Evolutionary conservation across 2,888 invertebrate species (phyloP), one percentile per base, ranked within the genome.

Genomic region (Melipona bicolor): DNA sequence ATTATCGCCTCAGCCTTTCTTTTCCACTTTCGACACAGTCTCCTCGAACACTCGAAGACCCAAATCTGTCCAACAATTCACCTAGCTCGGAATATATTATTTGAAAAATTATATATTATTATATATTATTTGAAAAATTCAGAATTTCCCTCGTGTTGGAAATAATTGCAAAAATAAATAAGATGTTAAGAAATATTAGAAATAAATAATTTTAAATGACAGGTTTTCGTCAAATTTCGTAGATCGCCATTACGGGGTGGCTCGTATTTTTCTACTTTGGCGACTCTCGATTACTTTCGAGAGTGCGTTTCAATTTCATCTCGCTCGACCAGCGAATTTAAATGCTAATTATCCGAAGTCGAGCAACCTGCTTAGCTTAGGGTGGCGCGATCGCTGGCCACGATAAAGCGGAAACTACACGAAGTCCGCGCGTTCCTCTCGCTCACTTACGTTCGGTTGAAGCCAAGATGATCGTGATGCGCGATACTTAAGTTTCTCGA

Each of bases 391-490:
- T 91, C 87, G 21, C 49, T 59, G 76, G 69, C 61, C 67, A 75
- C 84, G 90, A 91, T 91, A 91, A 91, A 79, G 67, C 27, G 78
- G 80, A 77, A 88, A 86, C 83, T 89, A 88, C 89, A 79, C 90
- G 84, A 88, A 91, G 90, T 90, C 85, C 87, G 80, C 77, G 89
- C 87, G 86, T 87, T 86, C 81, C 77, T 86, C 79, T 87, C 70
- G 36, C 77, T 82, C 89, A 79, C 86, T 81, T 81, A 78, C 74
- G 64, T 61, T 64, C 68, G n/a, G 27, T 59, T 36, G 69, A 80
- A 77, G 74, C 72, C 71, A 72, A 82, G 87, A 83, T 79, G 78
- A 83, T 83, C 87, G 81, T 72, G 87, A 65, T 76, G 77, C 76
- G 79, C 79, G 87, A 88, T 87, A 81, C 77, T 79, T 27, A 65